Conservation (phyloP, 2,888 invertebrate species). For the Drosophila dives region DNA sequence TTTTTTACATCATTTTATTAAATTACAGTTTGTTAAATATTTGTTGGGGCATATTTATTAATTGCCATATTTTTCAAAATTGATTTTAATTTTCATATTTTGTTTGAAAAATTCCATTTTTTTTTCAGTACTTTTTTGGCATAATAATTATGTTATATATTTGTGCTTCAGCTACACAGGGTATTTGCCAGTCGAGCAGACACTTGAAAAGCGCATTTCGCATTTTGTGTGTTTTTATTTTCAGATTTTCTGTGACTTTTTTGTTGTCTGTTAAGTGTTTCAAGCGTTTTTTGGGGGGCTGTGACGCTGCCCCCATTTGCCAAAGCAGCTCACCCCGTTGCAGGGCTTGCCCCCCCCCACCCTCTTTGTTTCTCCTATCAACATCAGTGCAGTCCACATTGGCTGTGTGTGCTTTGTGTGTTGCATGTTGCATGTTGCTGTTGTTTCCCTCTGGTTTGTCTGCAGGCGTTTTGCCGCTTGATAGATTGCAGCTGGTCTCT, state of each 20-base stretch:
- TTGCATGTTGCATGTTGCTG: constrained; percentile 22
- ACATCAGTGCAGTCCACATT: neutral
- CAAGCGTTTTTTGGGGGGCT: constrained; percentile 36
- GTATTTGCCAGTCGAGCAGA: constrained; percentile 20
- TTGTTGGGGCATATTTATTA: neutral
- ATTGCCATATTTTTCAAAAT: neutral
- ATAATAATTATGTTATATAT: neutral
- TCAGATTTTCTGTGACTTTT: constrained; percentile 8
- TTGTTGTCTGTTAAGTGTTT: constrained; percentile 37
- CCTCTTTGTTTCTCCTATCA: neutral
- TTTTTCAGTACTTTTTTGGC: neutral
- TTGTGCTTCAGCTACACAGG: neutral
- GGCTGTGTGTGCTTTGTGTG: constrained; percentile 8
- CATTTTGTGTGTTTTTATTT: neutral
- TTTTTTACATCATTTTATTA: neutral
- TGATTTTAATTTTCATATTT: neutral
- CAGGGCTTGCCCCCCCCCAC: neutral
- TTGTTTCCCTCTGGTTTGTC: constrained; percentile 52
- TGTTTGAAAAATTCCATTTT: neutral
- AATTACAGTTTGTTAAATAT: neutral
- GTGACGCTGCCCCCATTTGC: constrained; percentile 12
- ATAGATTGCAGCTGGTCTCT: constrained; percentile 75
- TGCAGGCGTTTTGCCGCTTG: constrained; percentile 75
- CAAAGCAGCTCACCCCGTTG: neutral
- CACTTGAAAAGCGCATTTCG: neutral